Evolutionary conservation across 64 coral and sea anemone genomes (phyloP).

Genomic region (Trachythela sp.): DNA sequence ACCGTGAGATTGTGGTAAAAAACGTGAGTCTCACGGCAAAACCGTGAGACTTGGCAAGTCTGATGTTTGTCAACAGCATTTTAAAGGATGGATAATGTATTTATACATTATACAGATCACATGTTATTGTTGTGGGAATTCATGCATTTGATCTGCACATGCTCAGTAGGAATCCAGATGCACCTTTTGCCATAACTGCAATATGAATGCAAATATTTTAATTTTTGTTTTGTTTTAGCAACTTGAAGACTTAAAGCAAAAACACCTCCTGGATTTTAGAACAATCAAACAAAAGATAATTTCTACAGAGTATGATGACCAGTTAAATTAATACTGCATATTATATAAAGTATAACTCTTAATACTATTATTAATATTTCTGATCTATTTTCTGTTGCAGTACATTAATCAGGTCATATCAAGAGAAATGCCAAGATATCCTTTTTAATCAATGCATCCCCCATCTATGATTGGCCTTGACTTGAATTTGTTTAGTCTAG

Average conservation of each 20-base stretch:
- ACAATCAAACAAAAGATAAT: conserved; percentile 17
- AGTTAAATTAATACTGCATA: background rate
- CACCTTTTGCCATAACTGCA: too few species aligned
- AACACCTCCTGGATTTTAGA: background rate
- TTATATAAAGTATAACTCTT: background rate
- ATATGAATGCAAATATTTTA: background rate
- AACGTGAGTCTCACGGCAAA: too few species aligned
- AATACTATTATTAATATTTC: background rate
- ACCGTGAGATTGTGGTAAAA: too few species aligned
- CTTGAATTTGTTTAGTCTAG: background rate
- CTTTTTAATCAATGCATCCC: too few species aligned
- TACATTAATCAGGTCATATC: background rate
- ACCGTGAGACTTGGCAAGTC: too few species aligned
- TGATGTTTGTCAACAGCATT: too few species aligned
- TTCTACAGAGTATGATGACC: background rate
- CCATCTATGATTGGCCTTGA: background rate
- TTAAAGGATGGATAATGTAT: too few species aligned
- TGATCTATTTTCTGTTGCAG: background rate
- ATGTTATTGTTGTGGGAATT: too few species aligned
- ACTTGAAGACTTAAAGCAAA: background rate
- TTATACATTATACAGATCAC: too few species aligned
- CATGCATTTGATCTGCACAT: too few species aligned
- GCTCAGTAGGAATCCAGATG: too few species aligned
- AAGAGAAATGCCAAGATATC: conserved; percentile 17
- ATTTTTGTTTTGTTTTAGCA: background rate